Percentiles rank a stretch among this genome's conserved stretches.
phyloP scores from a whole-genome alignment of 2,113 vertebrate species.

The Nibea coibor region DNA sequence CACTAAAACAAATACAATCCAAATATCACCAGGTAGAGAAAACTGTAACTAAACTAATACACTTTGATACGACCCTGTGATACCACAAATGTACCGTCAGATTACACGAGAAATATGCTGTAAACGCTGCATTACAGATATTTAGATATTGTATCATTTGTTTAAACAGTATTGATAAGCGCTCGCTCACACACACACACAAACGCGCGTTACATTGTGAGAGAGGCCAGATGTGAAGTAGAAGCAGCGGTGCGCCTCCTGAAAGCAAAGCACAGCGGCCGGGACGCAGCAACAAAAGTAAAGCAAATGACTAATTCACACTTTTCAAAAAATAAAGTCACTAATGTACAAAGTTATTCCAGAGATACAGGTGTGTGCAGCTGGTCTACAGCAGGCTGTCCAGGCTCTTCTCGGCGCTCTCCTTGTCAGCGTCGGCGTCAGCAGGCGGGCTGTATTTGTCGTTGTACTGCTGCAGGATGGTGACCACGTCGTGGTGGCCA shows the following conservation, averaged over 20 bases:
- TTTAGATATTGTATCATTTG: slow-evolving; percentile 22
- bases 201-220: neutral
- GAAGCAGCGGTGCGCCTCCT: slow-evolving; percentile 2
- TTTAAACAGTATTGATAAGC: neutral
- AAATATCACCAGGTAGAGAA: slow-evolving; percentile 11
- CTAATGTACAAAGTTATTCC: neutral
- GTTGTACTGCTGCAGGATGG: slow-evolving; percentile 91
- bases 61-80: slow-evolving; percentile 18
- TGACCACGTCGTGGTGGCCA: slow-evolving; percentile 94
- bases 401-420: slow-evolving; percentile 89
- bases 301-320: neutral
- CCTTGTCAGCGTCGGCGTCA: slow-evolving; percentile 73
- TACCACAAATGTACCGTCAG: neutral
- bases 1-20: slow-evolving; percentile 30
- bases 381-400: slow-evolving; percentile 89
- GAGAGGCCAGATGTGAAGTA: neutral
- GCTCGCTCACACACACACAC: slow-evolving; percentile 24
- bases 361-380: neutral
- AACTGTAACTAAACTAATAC: slow-evolving; percentile 43
- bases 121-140: slow-evolving; percentile 27
- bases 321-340: slow-evolving; percentile 29
- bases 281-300: neutral
- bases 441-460: slow-evolving; percentile 88
- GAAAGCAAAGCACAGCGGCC: slow-evolving; percentile 31
- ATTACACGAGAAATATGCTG: slow-evolving; percentile 27